Base-by-base conservation (phyloP, 2,113 vertebrate species). In the Speoplatyrhinus poulsoni region DNA sequence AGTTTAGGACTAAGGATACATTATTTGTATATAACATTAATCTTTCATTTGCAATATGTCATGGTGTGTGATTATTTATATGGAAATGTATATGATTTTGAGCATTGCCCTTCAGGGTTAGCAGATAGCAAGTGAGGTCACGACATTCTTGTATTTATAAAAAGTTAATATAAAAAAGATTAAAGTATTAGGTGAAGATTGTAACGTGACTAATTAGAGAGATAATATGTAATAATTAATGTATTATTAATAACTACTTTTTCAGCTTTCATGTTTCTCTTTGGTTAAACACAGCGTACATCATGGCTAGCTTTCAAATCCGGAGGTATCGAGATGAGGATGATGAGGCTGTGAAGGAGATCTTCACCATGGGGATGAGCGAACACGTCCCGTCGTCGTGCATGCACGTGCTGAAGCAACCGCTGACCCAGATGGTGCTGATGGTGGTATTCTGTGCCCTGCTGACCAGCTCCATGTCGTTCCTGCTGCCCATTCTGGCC, bases 341-440 rank as follows among this genome's bases (percentile, higher is more conserved):
- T 4, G 77, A 62, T 0, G 87, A 89, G 46, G 64, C 50, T 0
- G 92, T 92, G 57, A 91, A 83, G 85, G 91, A 93, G 54, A 33
- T 92, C 63, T 93, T 93, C 81, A 85, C 84, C 3, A 0, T 87
- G 56, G 91, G 92, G 62, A 92, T 92, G 88, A 92, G 87, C 3
- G 93, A 94, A 61, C 93, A 92, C 5, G 75, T 93, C 2, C 92
- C 92, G 0, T 73, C 90, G 0, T 69, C 84, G 52, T 93, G 92
- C 69, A n/a, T 84, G 76, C 89, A 93, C 61, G 0, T 91, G 0
- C 82, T 94, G 50, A 93, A 93, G 54, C 92, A 92, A 86, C 91
- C 92, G 0, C 55, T 58, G 1, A 76, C 75, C 12, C 93, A 94
- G 76, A 89, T 93, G 90, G 8, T 90, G 41, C 77, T 93, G 26